Evolutionary conservation across 2,888 invertebrate genomes (phyloP), one percentile per base, ranked within the genome.

Genomic region (Phaonia tiefii): DNA sequence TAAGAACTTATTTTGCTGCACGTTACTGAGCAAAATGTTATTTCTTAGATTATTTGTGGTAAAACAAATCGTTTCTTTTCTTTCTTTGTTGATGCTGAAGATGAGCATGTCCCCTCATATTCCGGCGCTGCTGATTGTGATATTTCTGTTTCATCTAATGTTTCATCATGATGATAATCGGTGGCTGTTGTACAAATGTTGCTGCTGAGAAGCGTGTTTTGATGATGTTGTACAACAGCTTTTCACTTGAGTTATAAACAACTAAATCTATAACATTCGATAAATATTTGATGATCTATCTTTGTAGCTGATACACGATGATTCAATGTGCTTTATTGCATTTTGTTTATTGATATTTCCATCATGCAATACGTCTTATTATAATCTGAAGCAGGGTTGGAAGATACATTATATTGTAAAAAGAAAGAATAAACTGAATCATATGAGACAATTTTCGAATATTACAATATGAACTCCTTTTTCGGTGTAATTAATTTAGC

Each of bases 11-110:
- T 42, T 42, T 63, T 63, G 63, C 8, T 31, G 31, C 31, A 31
- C 31, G 31, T 5, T 63, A 63, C 42, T 42, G 42, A 42, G 42
- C 22, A 63, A 63, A 63, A 63, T 63, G 37, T 60, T 60, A 20
- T 54, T 54, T 22, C 25, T 3, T 54, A 13, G 25, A 22, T 54
- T 54, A 54, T 54, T n/a, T n/a, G 54, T 54, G 54, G 54, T 22
- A 54, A 54, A 54, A 25, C 54, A 54, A 54, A 54, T 54, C 54
- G 54, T 46, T 17, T n/a, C n/a, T n/a, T 13, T 22, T 22, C 20
- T 8, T 51, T 20, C 25, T 54, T 25, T 56, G 26, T 13, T 22
- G 10, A 54, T 58, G n/a, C 8, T 39, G 39, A 60, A 39, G 11
- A 26, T 56, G 26, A 26, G 31, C 15, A 42, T 63, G 42, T n/a